Percentiles rank a stretch among this genome's conserved stretches.
Evolutionary conservation across 2,113 vertebrate species (phyloP).

Genomic region (Pomatostomus ruficeps): DNA sequence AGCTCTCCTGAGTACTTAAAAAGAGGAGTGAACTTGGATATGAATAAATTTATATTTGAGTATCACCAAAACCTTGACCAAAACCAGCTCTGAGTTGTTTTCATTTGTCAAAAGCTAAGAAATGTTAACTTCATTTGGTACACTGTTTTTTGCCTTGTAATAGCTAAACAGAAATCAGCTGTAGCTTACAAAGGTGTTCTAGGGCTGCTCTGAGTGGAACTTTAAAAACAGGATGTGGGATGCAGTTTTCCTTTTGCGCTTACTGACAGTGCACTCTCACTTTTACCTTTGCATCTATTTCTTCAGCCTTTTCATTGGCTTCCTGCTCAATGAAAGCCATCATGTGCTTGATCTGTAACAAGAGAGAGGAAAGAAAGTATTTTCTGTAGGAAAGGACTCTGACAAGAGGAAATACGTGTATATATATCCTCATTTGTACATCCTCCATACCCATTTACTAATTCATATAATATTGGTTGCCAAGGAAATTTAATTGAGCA

Average conservation of each 20-base stretch:
- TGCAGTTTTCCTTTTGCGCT: neutral
- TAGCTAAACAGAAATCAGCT: neutral
- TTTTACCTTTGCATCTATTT: slow-evolving; percentile 97
- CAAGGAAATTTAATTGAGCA: neutral
- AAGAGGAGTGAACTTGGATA: neutral
- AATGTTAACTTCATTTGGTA: neutral
- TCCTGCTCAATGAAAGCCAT: slow-evolving; percentile 99
- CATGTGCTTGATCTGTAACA: slow-evolving; percentile 94
- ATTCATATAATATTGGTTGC: neutral
- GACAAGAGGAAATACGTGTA: neutral
- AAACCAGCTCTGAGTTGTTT: neutral
- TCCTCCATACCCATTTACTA: neutral
- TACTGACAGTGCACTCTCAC: neutral
- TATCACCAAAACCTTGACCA: neutral
- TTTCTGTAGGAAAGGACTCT: neutral
- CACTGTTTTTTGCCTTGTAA: neutral
- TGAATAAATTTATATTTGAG: neutral
- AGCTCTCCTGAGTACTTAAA: neutral
- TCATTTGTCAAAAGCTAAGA: neutral
- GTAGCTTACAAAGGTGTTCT: neutral
- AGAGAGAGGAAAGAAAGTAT: neutral
- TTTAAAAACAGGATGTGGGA: neutral
- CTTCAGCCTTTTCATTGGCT: slow-evolving; percentile 98
- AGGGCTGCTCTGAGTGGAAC: neutral
- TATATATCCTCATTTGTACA: neutral